These are phyloP conservation scores for Drosophila virilis DNA, from an alignment of 1,140 invertebrate genomes.

Conservation along the genomic window DNA sequence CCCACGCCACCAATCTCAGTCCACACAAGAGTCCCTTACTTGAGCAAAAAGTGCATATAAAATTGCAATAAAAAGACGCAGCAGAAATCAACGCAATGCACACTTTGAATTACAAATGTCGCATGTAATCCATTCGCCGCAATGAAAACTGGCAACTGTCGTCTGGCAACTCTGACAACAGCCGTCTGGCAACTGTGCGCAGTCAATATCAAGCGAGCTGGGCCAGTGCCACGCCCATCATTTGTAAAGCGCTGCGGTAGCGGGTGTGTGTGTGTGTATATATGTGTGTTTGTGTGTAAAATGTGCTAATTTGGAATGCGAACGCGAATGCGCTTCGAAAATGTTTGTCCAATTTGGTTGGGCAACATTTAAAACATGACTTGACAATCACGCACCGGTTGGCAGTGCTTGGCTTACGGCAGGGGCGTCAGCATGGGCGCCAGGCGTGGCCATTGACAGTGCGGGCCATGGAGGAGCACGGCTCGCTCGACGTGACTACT, in stretches of 20 bases:
- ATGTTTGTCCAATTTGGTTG: slow-evolving; percentile 81
- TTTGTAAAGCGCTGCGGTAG: slow-evolving; percentile 8
- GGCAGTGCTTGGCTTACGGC: not conserved
- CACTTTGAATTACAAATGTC: slow-evolving; percentile 78
- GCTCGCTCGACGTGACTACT: slow-evolving; percentile 47
- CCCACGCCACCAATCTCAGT: not conserved
- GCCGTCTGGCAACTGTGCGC: not conserved
- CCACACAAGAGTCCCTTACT: no score
- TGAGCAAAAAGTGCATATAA: slow-evolving; percentile 32
- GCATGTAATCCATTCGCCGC: slow-evolving; percentile 44
- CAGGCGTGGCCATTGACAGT: slow-evolving; percentile 3
- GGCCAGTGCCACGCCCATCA: slow-evolving; percentile 39
- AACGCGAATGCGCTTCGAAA: slow-evolving; percentile 67
- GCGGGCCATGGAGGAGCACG: slow-evolving; percentile 2
- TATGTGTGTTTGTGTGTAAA: slow-evolving; percentile 8
- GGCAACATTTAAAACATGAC: slow-evolving; percentile 80
- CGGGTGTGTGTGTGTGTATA: not conserved
- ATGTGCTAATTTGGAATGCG: slow-evolving; percentile 72
- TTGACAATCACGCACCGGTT: slow-evolving; percentile 73
- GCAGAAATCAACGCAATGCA: slow-evolving; percentile 65
- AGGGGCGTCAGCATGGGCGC: slow-evolving; percentile 10
- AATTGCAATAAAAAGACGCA: slow-evolving; percentile 37
- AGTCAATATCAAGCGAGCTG: slow-evolving; percentile 44
- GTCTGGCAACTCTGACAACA: not conserved
- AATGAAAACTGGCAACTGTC: not conserved